A percentile compares a stretch with the other conserved stretches of the same genome.
phyloP scores from a whole-genome alignment of 2,113 vertebrate genomes.

The Cheilinus undulatus region DNA sequence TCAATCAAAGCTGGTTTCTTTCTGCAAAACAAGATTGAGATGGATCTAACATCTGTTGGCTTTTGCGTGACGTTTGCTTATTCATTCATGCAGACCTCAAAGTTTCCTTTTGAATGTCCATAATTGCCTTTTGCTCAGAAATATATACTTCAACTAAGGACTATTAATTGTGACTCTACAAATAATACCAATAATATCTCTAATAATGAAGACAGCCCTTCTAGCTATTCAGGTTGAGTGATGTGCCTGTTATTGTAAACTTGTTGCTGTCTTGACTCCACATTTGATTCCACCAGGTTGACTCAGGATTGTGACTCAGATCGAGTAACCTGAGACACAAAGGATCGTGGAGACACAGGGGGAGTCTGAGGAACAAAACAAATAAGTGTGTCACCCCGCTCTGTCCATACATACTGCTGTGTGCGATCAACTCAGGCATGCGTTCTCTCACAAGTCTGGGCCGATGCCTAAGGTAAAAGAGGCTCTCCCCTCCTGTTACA shows the following conservation, averaged over 20 bases:
- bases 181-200: neutral
- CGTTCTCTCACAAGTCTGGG: conserved; percentile 79
- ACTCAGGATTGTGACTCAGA: conserved; percentile 83
- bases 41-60: conserved; percentile 25
- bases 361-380: conserved; percentile 79
- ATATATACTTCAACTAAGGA: conserved; percentile 14
- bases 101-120: conserved; percentile 18
- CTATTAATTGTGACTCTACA: conserved; percentile 19
- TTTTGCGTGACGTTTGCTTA: conserved; percentile 26
- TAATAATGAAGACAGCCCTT: conserved; percentile 41
- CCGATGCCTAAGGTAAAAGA: conserved; percentile 85
- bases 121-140: conserved; percentile 40
- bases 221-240: conserved; percentile 57
- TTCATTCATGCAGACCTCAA: conserved; percentile 26
- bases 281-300: conserved; percentile 89
- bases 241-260: conserved; percentile 76
- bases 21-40: conserved; percentile 11
- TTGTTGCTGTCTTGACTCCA: conserved; percentile 84
- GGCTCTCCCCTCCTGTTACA: conserved; percentile 69
- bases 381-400: conserved; percentile 76
- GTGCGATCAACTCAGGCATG: conserved; percentile 77
- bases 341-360: conserved; percentile 81
- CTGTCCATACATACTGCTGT: conserved; percentile 79
- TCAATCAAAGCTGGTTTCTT: conserved; percentile 16
- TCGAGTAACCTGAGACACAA: conserved; percentile 80